Conservation (phyloP, 1,140 invertebrate genomes). For the Cydia splendana region DNA sequence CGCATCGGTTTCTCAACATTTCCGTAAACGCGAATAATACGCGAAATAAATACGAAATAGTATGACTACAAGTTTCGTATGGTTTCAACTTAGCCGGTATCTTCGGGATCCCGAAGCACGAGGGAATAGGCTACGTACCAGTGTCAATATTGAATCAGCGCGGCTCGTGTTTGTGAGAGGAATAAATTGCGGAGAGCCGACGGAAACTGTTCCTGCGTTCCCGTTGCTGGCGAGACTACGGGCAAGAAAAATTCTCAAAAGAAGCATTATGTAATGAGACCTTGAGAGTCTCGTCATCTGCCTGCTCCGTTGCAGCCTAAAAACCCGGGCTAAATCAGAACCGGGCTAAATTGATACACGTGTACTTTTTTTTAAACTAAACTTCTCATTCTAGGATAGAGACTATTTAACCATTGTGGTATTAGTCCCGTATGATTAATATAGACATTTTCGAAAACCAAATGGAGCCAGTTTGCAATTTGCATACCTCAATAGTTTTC, state of each 20-base stretch:
- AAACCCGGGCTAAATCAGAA: no score
- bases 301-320: not conserved
- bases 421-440: no score
- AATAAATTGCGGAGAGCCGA: slow-evolving; percentile 62
- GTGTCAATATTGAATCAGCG: slow-evolving; percentile 71
- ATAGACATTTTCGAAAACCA: no score
- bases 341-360: no score
- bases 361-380: no score
- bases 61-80: slow-evolving; percentile 27
- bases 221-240: not conserved
- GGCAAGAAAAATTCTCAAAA: not conserved
- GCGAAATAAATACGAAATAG: not conserved
- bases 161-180: slow-evolving; percentile 64
- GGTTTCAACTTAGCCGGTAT: slow-evolving; percentile 47
- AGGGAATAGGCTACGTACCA: slow-evolving; percentile 59
- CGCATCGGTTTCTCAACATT: not conserved
- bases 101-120: slow-evolving; percentile 53
- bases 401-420: no score
- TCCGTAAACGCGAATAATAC: not conserved
- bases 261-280: not conserved
- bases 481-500: no score
- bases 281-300: not conserved
- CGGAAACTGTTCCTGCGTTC: slow-evolving; percentile 43
- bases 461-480: no score
- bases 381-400: no score